phyloP scores from a whole-genome alignment of 2,888 invertebrate species.

The Beris morrisii region DNA sequence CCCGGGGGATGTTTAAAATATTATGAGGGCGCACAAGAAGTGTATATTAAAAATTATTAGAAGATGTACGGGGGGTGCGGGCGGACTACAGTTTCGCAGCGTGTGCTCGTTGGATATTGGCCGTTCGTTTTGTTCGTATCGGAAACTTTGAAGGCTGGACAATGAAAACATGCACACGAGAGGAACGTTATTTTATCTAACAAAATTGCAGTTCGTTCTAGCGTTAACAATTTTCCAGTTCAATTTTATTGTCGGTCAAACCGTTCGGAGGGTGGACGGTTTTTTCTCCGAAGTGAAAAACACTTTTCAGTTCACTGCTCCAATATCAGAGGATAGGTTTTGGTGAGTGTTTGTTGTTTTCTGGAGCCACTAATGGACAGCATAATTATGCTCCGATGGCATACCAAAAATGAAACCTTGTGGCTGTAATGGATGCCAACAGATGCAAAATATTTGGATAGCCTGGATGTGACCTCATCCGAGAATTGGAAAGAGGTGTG shows the following conservation, averaged over 20 bases:
- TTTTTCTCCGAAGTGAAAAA: too few species aligned
- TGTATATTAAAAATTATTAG: constrained; percentile 21
- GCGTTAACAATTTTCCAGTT: too few species aligned
- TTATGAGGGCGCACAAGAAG: constrained; percentile 3
- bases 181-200: too few species aligned
- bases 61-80: neutral
- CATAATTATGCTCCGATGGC: constrained; percentile 7
- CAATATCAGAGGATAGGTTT: too few species aligned
- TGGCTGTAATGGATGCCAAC: constrained; percentile 15
- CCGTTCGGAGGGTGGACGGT: too few species aligned
- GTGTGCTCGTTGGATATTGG: too few species aligned
- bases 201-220: too few species aligned
- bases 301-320: too few species aligned
- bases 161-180: too few species aligned
- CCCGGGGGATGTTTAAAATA: constrained; percentile 19
- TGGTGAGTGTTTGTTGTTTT: neutral
- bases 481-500: constrained; percentile 1
- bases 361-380: constrained; percentile 19
- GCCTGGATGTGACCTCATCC: neutral
- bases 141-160: too few species aligned
- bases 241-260: too few species aligned
- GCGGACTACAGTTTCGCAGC: neutral
- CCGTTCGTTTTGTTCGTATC: too few species aligned
- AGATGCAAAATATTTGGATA: constrained; percentile 15
- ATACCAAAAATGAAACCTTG: constrained; percentile 16